Conservation (phyloP, 2,113 vertebrate genomes). For the Thamnaconus septentrionalis region DNA sequence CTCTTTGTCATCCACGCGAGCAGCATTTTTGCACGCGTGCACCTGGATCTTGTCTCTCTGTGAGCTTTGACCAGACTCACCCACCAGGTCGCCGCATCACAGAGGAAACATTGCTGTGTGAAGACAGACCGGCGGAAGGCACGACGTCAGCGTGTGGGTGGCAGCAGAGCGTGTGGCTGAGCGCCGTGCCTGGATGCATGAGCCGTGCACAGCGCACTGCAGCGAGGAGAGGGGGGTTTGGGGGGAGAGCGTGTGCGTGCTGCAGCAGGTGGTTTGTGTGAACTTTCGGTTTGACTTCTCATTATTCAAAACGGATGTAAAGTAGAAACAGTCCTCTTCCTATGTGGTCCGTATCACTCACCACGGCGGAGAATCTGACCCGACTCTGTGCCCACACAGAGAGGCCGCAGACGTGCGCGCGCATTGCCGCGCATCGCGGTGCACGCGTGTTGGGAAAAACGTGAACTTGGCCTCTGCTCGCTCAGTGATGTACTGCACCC, state of each 20-base stretch:
- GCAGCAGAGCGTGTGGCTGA: no score
- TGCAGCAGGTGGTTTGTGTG: slow-evolving; percentile 10
- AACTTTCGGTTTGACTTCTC: slow-evolving; percentile 36
- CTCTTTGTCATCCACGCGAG: no score
- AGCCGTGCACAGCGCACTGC: no score
- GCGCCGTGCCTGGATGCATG: no score
- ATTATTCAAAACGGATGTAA: slow-evolving; percentile 36
- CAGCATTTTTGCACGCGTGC: no score
- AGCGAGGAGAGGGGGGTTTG: no score
- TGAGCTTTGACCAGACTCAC: no score
- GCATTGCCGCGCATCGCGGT: background rate
- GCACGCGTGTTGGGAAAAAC: slow-evolving; percentile 8
- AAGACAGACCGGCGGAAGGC: no score
- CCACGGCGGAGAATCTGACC: slow-evolving; percentile 21
- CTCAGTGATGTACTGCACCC: slow-evolving; percentile 2
- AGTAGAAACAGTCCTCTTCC: slow-evolving; percentile 50
- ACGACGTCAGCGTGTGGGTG: no score
- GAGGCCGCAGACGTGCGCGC: background rate
- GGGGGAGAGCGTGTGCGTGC: background rate
- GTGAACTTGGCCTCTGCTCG: background rate
- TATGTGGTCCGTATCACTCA: slow-evolving; percentile 60
- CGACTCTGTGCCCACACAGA: background rate
- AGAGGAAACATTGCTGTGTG: no score
- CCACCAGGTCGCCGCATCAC: no score
- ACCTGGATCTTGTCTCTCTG: no score